These are phyloP conservation scores for Penaeus japonicus DNA, from an alignment of 1,140 invertebrate genomes.

Conservation along the genomic window DNA sequence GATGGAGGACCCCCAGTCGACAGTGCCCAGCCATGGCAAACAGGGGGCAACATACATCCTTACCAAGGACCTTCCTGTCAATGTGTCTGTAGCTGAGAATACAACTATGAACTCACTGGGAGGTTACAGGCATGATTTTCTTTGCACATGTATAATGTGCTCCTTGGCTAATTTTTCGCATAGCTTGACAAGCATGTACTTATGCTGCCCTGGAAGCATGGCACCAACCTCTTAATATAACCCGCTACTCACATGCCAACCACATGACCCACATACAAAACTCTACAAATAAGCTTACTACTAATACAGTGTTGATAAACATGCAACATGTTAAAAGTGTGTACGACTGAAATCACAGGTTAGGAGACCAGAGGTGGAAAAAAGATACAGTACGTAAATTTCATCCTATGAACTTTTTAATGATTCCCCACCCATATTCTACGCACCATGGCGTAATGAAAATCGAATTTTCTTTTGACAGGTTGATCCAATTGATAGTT, in stretches of 20 bases:
- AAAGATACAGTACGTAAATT: constrained; percentile 30
- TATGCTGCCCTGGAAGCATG: constrained; percentile 23
- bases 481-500: no score
- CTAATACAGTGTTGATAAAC: constrained; percentile 57
- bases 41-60: constrained; percentile 23
- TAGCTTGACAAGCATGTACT: no score
- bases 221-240: constrained; percentile 3
- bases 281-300: constrained; percentile 57
- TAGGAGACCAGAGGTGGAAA: constrained; percentile 55
- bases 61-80: neutral
- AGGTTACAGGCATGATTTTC: neutral
- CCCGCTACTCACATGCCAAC: constrained; percentile 28
- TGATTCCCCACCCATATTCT: constrained; percentile 26
- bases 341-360: constrained; percentile 56
- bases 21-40: neutral
- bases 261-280: constrained; percentile 52
- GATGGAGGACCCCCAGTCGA: constrained; percentile 1
- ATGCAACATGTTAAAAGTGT: constrained; percentile 57
- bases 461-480: no score
- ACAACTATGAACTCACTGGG: neutral
- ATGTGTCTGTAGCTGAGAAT: no score
- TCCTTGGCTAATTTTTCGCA: no score
- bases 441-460: neutral
- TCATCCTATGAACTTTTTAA: constrained; percentile 40
- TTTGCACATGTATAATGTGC: no score